These are phyloP conservation scores for Papilio helenus DNA, from an alignment of 1,140 invertebrate species.

Conservation along the genomic window DNA sequence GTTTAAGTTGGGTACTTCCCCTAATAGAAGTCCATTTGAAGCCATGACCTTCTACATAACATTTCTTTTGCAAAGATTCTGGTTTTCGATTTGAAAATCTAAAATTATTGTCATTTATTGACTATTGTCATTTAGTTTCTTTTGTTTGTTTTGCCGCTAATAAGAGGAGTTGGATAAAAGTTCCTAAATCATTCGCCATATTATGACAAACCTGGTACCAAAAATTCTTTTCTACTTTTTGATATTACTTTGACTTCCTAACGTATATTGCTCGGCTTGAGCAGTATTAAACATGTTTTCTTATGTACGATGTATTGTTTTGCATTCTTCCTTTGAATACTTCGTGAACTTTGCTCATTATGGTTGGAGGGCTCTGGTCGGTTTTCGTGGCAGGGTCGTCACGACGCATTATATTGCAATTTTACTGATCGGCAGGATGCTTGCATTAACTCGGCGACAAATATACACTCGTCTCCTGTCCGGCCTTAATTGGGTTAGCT, in stretches of 20 bases:
- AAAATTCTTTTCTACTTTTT: no score
- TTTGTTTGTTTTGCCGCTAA: no score
- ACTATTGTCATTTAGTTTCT: background rate
- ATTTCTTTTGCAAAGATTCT: background rate
- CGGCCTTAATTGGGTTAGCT: constrained; percentile 28
- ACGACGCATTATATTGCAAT: constrained; percentile 33
- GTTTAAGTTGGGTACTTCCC: background rate
- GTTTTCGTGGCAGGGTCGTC: background rate
- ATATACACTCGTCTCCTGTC: constrained; percentile 31
- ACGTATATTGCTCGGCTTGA: background rate
- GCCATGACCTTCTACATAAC: background rate
- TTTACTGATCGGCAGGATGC: constrained; percentile 35
- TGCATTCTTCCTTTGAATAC: background rate
- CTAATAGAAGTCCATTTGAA: background rate
- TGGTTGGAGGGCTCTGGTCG: background rate
- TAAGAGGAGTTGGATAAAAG: no score
- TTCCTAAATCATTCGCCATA: no score
- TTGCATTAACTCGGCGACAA: constrained; percentile 32
- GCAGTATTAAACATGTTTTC: background rate
- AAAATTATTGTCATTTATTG: background rate
- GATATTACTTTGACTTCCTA: no score
- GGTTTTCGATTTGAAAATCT: background rate
- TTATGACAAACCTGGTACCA: no score
- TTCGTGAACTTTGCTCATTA: background rate
- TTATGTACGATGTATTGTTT: background rate